Percentiles rank a stretch among this genome's conserved stretches.
Evolutionary conservation across 1,140 invertebrate genomes (phyloP).

Genomic region (Papilio xuthus): DNA sequence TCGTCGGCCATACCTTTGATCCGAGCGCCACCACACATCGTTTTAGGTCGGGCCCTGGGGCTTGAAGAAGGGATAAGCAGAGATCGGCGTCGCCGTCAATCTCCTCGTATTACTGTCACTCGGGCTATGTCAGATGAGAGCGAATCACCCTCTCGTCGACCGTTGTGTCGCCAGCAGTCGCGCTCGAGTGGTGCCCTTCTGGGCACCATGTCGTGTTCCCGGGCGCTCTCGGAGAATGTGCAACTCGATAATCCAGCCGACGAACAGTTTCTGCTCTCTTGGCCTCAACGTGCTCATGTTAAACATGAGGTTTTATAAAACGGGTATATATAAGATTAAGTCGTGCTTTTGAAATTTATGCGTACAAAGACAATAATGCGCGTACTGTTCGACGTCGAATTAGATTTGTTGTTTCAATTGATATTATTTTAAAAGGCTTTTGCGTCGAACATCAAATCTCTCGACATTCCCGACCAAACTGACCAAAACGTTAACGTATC

Average conservation of each 20-base stretch:
- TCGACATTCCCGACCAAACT: conserved; percentile 68
- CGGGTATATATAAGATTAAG: conserved; percentile 60
- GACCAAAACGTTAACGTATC: conserved; percentile 72
- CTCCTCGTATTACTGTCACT: conserved; percentile 87
- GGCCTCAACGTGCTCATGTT: conserved; percentile 69
- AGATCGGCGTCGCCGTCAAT: conserved; percentile 79
- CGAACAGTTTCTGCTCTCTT: conserved; percentile 80
- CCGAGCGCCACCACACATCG: conserved; percentile 78
- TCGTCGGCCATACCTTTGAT: conserved; percentile 73
- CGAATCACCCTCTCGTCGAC: conserved; percentile 79
- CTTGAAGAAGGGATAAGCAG: conserved; percentile 67
- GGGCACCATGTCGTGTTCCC: conserved; percentile 77
- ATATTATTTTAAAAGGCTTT: conserved; percentile 65
- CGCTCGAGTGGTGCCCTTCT: conserved; percentile 82
- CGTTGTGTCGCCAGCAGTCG: conserved; percentile 80
- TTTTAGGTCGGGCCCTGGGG: conserved; percentile 82
- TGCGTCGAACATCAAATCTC: conserved; percentile 52
- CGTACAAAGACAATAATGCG: conserved; percentile 60
- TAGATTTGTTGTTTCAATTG: conserved; percentile 55
- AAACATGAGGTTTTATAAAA: conserved; percentile 71
- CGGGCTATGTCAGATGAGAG: conserved; percentile 87
- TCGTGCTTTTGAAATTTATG: conserved; percentile 44
- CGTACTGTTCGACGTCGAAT: conserved; percentile 63
- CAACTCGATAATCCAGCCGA: conserved; percentile 68
- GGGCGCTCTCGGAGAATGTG: conserved; percentile 75